Conservation (phyloP, 1,140 invertebrate genomes). For the Drosophila hydei region DNA sequence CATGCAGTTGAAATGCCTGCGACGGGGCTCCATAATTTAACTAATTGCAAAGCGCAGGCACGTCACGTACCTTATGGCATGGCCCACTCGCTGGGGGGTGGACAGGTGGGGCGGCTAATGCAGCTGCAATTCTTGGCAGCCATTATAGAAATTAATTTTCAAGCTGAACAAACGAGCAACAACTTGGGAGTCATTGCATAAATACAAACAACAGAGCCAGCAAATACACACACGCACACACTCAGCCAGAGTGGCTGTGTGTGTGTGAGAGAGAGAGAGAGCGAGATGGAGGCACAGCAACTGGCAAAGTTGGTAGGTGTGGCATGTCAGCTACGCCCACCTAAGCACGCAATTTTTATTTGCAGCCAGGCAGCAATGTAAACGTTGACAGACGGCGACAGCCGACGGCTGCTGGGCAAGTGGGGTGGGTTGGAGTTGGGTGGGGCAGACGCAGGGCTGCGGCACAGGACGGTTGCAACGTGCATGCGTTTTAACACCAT, state of each 20-base stretch:
- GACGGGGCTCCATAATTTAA: slow-evolving; percentile 66
- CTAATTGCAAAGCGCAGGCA: slow-evolving; percentile 77
- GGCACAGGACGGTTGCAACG: slow-evolving; percentile 10
- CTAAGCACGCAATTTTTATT: slow-evolving; percentile 77
- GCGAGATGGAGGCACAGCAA: slow-evolving; percentile 16
- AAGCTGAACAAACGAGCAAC: slow-evolving; percentile 82
- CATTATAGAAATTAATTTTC: slow-evolving; percentile 83
- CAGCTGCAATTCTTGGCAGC: slow-evolving; percentile 80
- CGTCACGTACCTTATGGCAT: slow-evolving; percentile 62
- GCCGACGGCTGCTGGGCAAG: slow-evolving; percentile 53
- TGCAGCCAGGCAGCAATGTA: slow-evolving; percentile 71
- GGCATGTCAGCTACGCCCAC: slow-evolving; percentile 80
- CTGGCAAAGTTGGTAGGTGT: slow-evolving; percentile 66
- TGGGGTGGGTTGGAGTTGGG: not conserved
- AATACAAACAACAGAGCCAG: slow-evolving; percentile 57
- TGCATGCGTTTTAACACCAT: slow-evolving; percentile 82
- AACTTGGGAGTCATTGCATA: slow-evolving; percentile 81
- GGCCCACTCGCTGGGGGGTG: not conserved
- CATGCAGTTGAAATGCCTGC: slow-evolving; percentile 71
- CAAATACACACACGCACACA: slow-evolving; percentile 33
- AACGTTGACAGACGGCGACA: slow-evolving; percentile 74
- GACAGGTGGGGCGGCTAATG: slow-evolving; percentile 36
- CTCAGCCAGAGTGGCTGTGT: not conserved
- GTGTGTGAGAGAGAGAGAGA: slow-evolving; percentile 3
- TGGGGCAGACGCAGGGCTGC: not conserved